Conservation (phyloP, 2,113 vertebrate species). For the Python bivittatus region DNA sequence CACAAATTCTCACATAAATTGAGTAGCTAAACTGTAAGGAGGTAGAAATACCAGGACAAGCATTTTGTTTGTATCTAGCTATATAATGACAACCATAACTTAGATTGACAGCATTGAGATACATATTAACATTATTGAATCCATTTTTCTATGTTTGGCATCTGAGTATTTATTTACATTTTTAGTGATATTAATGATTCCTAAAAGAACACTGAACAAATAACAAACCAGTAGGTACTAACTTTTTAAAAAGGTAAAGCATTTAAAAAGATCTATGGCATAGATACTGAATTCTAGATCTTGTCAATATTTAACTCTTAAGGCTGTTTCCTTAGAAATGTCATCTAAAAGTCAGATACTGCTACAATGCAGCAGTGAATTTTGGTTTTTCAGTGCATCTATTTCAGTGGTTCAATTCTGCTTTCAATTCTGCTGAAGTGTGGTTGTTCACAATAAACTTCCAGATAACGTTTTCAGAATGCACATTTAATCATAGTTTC, state of each 20-base stretch:
- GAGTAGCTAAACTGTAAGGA: background rate
- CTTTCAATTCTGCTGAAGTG: background rate
- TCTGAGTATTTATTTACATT: background rate
- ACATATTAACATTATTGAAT: background rate
- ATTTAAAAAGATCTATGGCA: background rate
- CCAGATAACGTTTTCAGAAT: background rate
- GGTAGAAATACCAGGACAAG: background rate
- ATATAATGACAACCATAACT: background rate
- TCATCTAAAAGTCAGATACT: background rate
- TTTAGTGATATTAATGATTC: background rate
- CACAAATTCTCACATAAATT: background rate
- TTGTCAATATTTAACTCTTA: background rate
- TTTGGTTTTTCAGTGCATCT: background rate
- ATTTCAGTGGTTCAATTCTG: background rate
- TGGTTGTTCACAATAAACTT: background rate
- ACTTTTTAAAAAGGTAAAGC: background rate
- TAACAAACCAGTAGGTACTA: background rate
- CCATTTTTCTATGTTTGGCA: background rate
- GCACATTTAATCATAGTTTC: rapidly evolving
- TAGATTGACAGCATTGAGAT: background rate
- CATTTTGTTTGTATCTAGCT: background rate
- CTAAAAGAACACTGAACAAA: conserved; percentile 4
- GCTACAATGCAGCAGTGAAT: background rate
- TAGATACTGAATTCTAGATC: background rate
- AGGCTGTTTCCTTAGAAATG: background rate